Evolutionary conservation across 1,140 invertebrate genomes (phyloP), one percentile per base, ranked within the genome.

Genomic region (Hypothenemus hampei): DNA sequence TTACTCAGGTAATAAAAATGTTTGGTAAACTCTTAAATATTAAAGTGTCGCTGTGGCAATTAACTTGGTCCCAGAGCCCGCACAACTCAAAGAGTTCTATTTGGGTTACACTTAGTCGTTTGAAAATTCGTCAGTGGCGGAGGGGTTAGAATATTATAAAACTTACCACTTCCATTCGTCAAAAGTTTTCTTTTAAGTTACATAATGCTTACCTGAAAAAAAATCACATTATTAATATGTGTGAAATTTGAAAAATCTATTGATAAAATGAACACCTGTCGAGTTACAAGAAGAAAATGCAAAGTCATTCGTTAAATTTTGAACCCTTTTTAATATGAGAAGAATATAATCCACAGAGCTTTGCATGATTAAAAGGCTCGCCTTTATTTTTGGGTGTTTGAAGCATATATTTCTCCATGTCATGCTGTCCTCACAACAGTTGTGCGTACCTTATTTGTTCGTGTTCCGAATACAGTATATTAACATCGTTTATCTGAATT

Each of bases 11-110:
- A 29, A 45, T 45, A 45, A 45, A 45, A 45, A 31, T 24, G 43
- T 45, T 45, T 45, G 31, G 43, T 24, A 26, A 45, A 45, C 24
- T 45, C 43, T 45, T 45, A 45, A 45, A 45, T 45, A 45, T 45
- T 45, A 22, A 45, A 45, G n/a, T 45, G 31, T 45, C 23, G 31
- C 43, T 22, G 19, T 24, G 43, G n/a, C 19, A 45, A 45, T 45
- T 29, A 45, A 45, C 43, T 29, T 45, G 43, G 43, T 45, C 43
- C 43, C 43, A 45, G 20, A 24, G 7, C 43, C 15, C 43, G 22
- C 43, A 45, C 43, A 45, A 45, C 43, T 29, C 31, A 45, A 45
- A 45, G 11, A 29, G 43, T 24, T 43, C 23, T 43, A 21, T 43
- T 43, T 43, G 20, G 39, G 35, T 16, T 3, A 16, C 10, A 37